Conservation (phyloP, 2,888 invertebrate species). For the Eupeodes luniger region DNA sequence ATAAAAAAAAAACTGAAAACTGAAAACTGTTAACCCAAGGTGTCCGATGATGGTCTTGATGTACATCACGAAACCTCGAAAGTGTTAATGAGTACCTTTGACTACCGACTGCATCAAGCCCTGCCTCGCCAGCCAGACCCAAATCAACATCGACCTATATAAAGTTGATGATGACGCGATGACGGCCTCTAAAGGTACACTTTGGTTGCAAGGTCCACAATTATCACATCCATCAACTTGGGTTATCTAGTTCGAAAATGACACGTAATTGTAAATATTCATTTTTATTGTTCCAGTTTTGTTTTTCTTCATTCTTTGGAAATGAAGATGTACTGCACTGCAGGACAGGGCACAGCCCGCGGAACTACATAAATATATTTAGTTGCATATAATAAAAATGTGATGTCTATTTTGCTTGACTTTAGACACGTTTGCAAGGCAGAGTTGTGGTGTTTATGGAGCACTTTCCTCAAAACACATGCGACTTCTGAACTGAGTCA, state of each 20-base stretch:
- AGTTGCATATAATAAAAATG: constrained; percentile 47
- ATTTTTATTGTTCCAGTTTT: background rate
- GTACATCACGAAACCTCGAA: constrained; percentile 41
- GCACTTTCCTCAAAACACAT: constrained; percentile 15
- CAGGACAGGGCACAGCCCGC: no score
- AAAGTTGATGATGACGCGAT: constrained; percentile 9
- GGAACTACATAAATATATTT: background rate
- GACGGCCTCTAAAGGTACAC: background rate
- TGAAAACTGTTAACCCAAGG: background rate
- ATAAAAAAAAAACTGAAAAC: background rate
- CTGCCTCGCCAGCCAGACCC: background rate
- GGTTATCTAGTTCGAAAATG: constrained; percentile 57
- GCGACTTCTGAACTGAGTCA: constrained; percentile 44
- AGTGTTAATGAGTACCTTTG: constrained; percentile 69
- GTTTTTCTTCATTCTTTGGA: background rate
- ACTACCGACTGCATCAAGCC: constrained; percentile 42
- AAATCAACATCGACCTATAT: constrained; percentile 52
- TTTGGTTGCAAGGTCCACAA: constrained; percentile 41
- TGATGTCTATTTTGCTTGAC: constrained; percentile 52
- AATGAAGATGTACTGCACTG: background rate
- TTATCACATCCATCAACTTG: constrained; percentile 64
- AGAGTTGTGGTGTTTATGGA: constrained; percentile 31
- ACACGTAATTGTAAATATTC: constrained; percentile 35
- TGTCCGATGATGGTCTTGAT: constrained; percentile 25
- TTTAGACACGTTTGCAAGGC: constrained; percentile 46